Conservation (phyloP, 2,797 vertebrate species). For the Cossypha caffra region DNA sequence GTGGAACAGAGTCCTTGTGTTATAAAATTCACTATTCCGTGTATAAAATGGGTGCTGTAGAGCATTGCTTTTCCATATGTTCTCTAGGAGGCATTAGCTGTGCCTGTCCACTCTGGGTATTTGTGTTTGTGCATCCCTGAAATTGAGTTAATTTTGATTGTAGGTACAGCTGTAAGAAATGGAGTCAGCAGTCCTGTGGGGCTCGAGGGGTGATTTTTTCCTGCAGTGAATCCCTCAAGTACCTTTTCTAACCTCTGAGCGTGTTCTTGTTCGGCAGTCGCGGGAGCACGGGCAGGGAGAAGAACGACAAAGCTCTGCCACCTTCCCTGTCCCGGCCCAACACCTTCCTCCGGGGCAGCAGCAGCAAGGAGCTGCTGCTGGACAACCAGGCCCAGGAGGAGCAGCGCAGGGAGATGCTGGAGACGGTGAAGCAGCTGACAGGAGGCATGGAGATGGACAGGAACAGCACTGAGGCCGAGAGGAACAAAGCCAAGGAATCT, state of each 20-base stretch:
- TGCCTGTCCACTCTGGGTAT: background rate
- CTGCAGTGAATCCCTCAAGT: rapidly evolving
- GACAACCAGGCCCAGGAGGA: conserved; percentile 86
- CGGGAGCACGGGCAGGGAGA: conserved; percentile 85
- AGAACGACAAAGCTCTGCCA: conserved; percentile 85
- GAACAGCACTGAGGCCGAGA: conserved; percentile 72
- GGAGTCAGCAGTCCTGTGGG: rapidly evolving
- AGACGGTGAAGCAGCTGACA: conserved; percentile 80
- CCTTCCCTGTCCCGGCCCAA: conserved; percentile 79
- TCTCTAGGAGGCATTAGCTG: background rate
- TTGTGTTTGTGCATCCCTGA: background rate
- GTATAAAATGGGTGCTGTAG: rapidly evolving
- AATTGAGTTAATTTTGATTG: background rate
- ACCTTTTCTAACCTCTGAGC: background rate
- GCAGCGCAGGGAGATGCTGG: conserved; percentile 81
- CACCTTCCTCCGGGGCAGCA: conserved; percentile 81
- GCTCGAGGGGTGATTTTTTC: rapidly evolving
- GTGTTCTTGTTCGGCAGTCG: conserved; percentile 67
- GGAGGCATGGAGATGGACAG: conserved; percentile 84
- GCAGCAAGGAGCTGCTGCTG: conserved; percentile 86
- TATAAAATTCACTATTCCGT: rapidly evolving
- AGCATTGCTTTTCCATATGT: rapidly evolving
- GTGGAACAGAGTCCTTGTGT: background rate
- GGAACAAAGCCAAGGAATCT: conserved; percentile 78
- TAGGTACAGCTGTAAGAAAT: background rate